Percentiles rank a stretch among this genome's conserved stretches.
phyloP scores from a whole-genome alignment of 2,113 vertebrate genomes.

The Leucopsar rothschildi region DNA sequence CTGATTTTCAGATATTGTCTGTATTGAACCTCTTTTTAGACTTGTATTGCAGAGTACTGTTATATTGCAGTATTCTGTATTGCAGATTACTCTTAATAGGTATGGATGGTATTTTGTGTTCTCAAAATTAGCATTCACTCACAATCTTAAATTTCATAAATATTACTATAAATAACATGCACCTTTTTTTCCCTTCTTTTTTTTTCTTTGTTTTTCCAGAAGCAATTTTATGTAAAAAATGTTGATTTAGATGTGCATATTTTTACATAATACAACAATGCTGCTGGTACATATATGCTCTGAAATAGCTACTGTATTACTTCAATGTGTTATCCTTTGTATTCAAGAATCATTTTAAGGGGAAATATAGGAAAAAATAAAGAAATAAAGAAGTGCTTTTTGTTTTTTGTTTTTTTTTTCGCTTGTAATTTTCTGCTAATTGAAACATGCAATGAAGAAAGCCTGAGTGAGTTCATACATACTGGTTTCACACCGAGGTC shows the following conservation, averaged over 20 bases:
- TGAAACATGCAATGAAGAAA: not conserved
- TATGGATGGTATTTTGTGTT: not conserved
- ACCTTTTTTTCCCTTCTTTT: not conserved
- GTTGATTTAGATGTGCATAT: slow-evolving; percentile 34
- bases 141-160: slow-evolving; percentile 7
- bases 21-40: not conserved
- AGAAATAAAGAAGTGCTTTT: not conserved
- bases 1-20: not conserved
- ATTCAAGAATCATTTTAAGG: not conserved
- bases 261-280: slow-evolving; percentile 47
- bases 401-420: not conserved
- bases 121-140: slow-evolving; percentile 14
- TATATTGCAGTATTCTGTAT: not conserved
- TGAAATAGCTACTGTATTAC: not conserved
- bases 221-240: slow-evolving; percentile 15
- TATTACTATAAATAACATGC: slow-evolving; percentile 2
- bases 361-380: not conserved
- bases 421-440: not conserved
- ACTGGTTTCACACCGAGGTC: slow-evolving; percentile 84
- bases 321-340: not conserved
- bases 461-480: not conserved
- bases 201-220: slow-evolving; percentile 10
- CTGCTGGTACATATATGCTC: not conserved
- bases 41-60: not conserved
- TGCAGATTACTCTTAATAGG: not conserved